Evolutionary conservation across 2,797 vertebrate genomes (phyloP), one percentile per base, ranked within the genome.

Genomic region (Molothrus ater): DNA sequence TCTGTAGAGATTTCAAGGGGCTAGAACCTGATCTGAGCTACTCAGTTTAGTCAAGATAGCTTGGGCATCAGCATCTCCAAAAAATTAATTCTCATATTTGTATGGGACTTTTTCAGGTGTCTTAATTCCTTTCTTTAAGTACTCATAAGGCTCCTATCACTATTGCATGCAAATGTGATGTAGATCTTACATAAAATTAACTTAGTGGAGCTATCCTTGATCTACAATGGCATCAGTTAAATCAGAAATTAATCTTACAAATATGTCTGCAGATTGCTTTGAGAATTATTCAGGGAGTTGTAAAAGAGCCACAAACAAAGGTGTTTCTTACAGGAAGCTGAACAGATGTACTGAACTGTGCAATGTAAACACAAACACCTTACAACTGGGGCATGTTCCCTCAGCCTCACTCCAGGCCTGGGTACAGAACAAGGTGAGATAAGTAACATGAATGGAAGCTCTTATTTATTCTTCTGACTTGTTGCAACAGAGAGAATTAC

Each of bases 381-480:
- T 89, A 57, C 51, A 90, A 56, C 15, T 64, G 59, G 54, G 42
- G 29, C 79, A n/a, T 3, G 6, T 63, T 87, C 68, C 45, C 68
- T 87, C 90, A 87, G 43, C 61, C 50, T 88, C 43, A 16, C 42
- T 83, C 36, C 59, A 38, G 56, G 42, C 56, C 73, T 38, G 24
- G 11, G 51, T 70, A 47, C 38, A 80, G 61, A 94, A 34, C 28
- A 86, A 87, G 90, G 86, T 93, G 79, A 87, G 73, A 69, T 84
- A 73, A 88, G 29, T 66, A 86, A 86, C 65, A 18, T 80, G 78
- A 92, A 92, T 72, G 59, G 80, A 80, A 94, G 53, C 31, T 60
- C 76, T 83, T 80, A 60, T 93, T 95, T 93, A 85, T 85, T 88
- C 59, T 71, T 80, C 56, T 83, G 71, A 61, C 51, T 94, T 91